A percentile compares a stretch with the other conserved stretches of the same genome.
Conservation (phyloP, 2,113 vertebrate genomes). For the Mastomys natalensis region DNA sequence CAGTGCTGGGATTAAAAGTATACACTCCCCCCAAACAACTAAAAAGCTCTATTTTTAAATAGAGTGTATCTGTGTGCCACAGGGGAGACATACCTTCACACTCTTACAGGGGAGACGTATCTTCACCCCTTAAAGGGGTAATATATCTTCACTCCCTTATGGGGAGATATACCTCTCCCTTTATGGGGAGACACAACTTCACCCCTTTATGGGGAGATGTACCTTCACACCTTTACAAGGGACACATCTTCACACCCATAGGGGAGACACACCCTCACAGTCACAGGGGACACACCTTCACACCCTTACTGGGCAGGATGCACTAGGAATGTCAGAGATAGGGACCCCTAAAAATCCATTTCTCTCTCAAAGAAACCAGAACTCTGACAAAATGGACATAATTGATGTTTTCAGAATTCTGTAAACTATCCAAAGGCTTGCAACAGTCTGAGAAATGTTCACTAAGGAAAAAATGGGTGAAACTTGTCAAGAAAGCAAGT, state of each 20-base stretch:
- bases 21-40: background rate
- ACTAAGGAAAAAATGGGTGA: background rate
- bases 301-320: background rate
- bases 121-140: background rate
- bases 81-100: background rate
- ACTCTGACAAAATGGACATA: background rate
- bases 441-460: background rate
- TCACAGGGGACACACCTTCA: background rate
- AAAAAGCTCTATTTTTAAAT: background rate
- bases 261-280: background rate
- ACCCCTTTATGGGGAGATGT: background rate
- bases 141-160: background rate
- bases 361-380: background rate
- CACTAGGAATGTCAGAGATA: background rate
- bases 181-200: background rate
- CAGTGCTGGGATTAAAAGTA: no score
- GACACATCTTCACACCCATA: background rate
- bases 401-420: conserved; percentile 10
- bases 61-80: background rate
- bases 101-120: background rate
- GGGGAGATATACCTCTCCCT: background rate
- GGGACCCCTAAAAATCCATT: background rate
- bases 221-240: background rate
- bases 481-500: background rate
- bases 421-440: conserved; percentile 1